A percentile compares a stretch with the other conserved stretches of the same genome.
Conservation (phyloP, 2,797 vertebrate genomes). For the Phrynocephalus guinanensis region DNA sequence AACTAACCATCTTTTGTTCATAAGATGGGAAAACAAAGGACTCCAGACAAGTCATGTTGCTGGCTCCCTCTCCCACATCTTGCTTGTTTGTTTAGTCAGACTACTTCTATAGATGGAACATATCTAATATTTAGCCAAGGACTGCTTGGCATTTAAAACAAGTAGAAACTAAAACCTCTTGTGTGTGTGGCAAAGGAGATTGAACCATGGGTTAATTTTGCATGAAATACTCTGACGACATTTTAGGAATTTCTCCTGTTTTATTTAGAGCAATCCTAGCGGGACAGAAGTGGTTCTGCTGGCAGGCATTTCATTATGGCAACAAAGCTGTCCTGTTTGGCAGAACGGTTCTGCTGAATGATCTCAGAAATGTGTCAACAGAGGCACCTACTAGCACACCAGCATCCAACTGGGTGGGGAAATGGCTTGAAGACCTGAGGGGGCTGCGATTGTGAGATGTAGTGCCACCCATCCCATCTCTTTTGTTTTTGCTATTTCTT, state of each 20-base stretch:
- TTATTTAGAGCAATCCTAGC: no score
- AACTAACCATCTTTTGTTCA: neutral
- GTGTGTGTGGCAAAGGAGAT: neutral
- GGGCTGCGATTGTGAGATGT: no score
- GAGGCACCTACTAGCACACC: no score
- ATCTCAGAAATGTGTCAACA: no score
- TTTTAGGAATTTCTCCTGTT: neutral
- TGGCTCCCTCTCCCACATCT: neutral
- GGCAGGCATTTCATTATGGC: no score
- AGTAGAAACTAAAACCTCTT: conserved; percentile 1
- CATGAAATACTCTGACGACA: neutral
- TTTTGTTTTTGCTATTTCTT: no score
- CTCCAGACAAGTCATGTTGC: neutral
- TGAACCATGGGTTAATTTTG: conserved; percentile 5
- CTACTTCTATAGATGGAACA: neutral
- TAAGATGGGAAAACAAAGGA: neutral
- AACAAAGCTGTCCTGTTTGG: no score
- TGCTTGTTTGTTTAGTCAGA: neutral
- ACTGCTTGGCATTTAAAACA: neutral
- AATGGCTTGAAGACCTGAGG: no score
- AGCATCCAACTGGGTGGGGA: no score
- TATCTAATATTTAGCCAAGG: neutral
- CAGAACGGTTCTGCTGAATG: no score
- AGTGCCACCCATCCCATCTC: no score
- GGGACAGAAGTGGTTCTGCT: no score